Percentiles rank a stretch among this genome's conserved stretches.
Evolutionary conservation across 2,113 vertebrate genomes (phyloP).

Genomic region (Bagarius yarrelli): DNA sequence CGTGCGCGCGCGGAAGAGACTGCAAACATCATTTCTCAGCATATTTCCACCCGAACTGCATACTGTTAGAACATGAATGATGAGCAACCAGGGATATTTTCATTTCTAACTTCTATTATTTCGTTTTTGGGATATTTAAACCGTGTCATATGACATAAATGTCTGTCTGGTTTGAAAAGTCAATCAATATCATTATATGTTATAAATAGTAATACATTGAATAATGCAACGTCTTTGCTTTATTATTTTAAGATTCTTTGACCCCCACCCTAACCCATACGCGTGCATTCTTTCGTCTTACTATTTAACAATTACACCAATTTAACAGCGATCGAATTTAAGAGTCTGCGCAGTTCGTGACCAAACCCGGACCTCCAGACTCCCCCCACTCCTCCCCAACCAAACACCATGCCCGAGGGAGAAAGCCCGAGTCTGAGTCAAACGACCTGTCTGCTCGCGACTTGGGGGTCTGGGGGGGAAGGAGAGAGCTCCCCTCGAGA

Average conservation of each 20-base stretch:
- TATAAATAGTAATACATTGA: background rate
- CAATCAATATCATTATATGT: too few relatives aligned
- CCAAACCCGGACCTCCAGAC: conserved; percentile 54
- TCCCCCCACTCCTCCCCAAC: conserved; percentile 46
- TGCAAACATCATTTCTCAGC: conserved; percentile 46
- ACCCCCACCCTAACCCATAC: background rate
- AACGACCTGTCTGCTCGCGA: conserved; percentile 69
- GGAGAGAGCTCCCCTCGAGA: conserved; percentile 76
- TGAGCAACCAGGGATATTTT: background rate
- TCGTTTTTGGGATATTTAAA: conserved; percentile 13
- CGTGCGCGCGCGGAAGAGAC: conserved; percentile 55
- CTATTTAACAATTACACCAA: conserved; percentile 79
- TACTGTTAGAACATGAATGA: conserved; percentile 3
- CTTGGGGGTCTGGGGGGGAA: conserved; percentile 71
- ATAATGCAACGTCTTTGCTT: background rate
- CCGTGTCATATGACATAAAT: background rate
- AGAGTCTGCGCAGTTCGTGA: conserved; percentile 70
- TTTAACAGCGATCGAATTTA: conserved; percentile 72
- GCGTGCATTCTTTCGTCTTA: background rate
- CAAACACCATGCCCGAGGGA: conserved; percentile 60
- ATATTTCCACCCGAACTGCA: conserved; percentile 24
- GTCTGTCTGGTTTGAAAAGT: background rate
- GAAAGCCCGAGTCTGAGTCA: conserved; percentile 63
- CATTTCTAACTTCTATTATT: conserved; percentile 2
- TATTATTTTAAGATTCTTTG: background rate